Conservation (phyloP, 2,888 invertebrate genomes). For the Drosophila colorata region DNA sequence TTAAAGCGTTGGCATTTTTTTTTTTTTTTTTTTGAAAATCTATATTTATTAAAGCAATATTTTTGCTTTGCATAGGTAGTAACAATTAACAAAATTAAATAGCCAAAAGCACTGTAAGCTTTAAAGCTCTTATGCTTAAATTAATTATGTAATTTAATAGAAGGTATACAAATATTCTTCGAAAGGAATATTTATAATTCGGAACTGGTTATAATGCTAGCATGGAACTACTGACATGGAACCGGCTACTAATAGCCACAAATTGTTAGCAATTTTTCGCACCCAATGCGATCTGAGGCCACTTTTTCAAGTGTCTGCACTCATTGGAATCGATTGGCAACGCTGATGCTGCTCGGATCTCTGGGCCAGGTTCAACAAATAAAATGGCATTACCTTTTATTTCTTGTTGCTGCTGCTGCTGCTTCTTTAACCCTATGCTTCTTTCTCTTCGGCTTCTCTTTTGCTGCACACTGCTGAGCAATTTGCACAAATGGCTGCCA, state of each 20-base stretch:
- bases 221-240: not conserved
- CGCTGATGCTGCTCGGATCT: slow-evolving; percentile 8
- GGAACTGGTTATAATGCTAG: not conserved
- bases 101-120: no score
- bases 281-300: not conserved
- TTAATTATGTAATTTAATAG: no score
- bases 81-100: no score
- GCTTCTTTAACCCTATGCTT: not conserved
- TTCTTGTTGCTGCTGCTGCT: slow-evolving; percentile 10
- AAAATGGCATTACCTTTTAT: slow-evolving; percentile 29
- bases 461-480: slow-evolving; percentile 59
- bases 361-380: slow-evolving; percentile 9
- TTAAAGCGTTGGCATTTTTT: no score
- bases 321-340: slow-evolving; percentile 13
- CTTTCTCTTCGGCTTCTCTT: slow-evolving; percentile 12
- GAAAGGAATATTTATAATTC: no score
- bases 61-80: no score
- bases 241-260: not conserved
- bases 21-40: no score
- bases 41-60: no score
- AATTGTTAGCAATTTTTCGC: slow-evolving; percentile 3
- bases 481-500: slow-evolving; percentile 75
- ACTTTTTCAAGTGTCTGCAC: slow-evolving; percentile 3
- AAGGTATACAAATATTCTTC: no score
- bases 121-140: not conserved